Conservation (phyloP, 2,113 vertebrate genomes). For the Syngnathus scovelli region DNA sequence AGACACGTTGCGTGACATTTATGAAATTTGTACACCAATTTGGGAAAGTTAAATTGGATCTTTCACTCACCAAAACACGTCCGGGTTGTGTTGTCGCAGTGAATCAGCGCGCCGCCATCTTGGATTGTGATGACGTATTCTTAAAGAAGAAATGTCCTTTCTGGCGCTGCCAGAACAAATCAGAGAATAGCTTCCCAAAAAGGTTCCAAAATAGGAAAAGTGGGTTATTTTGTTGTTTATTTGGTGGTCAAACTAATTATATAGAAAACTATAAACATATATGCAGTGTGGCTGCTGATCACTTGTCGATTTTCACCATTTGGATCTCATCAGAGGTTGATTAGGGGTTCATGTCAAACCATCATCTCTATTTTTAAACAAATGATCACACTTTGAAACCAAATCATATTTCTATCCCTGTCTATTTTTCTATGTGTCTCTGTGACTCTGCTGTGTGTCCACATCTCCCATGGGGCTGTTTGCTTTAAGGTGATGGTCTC, state of each 20-base stretch:
- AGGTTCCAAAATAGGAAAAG: no score
- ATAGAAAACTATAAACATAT: not conserved
- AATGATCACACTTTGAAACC: not conserved
- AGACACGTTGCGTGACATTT: not conserved
- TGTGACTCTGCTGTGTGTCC: constrained; percentile 30
- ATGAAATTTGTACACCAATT: not conserved
- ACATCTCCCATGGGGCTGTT: constrained; percentile 55
- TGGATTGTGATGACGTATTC: not conserved
- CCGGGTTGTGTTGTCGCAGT: not conserved
- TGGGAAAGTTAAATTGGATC: not conserved
- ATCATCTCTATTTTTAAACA: not conserved
- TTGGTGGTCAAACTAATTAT: not conserved
- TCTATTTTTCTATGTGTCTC: constrained; percentile 24
- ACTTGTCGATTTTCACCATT: not conserved
- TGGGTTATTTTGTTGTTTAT: not conserved
- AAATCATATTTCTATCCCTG: not conserved
- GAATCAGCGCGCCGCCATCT: not conserved
- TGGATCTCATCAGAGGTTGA: no score
- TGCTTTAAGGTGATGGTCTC: constrained; percentile 62
- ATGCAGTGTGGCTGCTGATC: not conserved
- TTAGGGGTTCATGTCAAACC: not conserved
- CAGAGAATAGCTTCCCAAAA: no score
- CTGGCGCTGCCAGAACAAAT: not conserved
- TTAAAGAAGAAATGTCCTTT: not conserved
- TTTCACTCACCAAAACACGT: not conserved